Evolutionary conservation across 2,797 vertebrate genomes (phyloP), one percentile per base, ranked within the genome.

Genomic region (Micrastur ruficollis): DNA sequence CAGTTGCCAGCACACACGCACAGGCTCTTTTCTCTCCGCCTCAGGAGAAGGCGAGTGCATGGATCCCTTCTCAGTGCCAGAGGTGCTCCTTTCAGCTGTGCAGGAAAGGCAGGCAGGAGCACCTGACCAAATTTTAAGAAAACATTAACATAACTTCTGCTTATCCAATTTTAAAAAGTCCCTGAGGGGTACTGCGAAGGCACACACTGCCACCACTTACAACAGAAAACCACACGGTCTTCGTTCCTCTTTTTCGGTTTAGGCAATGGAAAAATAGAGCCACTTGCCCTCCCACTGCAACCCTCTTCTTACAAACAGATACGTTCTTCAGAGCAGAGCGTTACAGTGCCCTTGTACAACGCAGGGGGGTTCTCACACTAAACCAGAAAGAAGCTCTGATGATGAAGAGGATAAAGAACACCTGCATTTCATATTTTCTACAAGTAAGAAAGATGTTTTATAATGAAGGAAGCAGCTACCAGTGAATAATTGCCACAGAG

Each of bases 171-270:
- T 73, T 40, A 29, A 95, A 49, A 96, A 87, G 82, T 55, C 95
- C 93, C 95, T 2, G 0, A 27, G 63, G 50, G 88, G n/a, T 5
- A 13, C 53, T 59, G 80, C 15, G 11, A 75, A 78, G 86, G 40
- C 86, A 53, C 18, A 15, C 16, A 1, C 81, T 67, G 91, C 70
- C 50, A 46, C 44, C 63, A 18, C 93, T 95, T 70, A 68, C 79
- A 95, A 65, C 92, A 95, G 91, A 87, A 90, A 83, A 89, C 86
- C 87, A 38, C 79, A 29, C 5, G 22, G 44, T 66, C 90, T 93
- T 95, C 9, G 96, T 98, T 98, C 98, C 97, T 96, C 97, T 98
- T 97, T 98, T 97, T 92, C 0, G 0, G 34, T 61, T 91, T 89
- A 85, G 87, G 55, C 80, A 97, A 74, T 97, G 98, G 98, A 98